Conservation (phyloP, 1,140 invertebrate species). For the Cydia splendana region DNA sequence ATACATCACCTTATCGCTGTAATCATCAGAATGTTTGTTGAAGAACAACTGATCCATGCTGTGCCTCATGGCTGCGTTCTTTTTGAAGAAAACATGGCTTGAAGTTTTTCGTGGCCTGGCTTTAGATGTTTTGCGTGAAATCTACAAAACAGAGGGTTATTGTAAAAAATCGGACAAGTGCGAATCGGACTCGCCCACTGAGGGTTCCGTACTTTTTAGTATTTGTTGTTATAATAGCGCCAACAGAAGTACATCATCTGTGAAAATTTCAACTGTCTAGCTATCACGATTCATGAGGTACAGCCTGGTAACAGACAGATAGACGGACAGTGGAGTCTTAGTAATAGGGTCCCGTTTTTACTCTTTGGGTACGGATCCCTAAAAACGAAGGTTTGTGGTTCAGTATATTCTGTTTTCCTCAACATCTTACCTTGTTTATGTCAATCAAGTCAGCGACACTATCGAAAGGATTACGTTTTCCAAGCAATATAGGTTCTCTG, state of each 20-base stretch:
- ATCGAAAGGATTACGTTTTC: constrained; percentile 58
- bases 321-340: too few relatives aligned
- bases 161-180: too few relatives aligned
- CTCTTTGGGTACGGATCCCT: too few relatives aligned
- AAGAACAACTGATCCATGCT: constrained; percentile 46
- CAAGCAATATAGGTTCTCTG: constrained; percentile 64
- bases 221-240: too few relatives aligned
- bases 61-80: constrained; percentile 36
- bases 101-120: constrained; percentile 32
- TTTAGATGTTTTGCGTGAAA: not conserved
- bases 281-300: too few relatives aligned
- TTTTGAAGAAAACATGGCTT: constrained; percentile 55
- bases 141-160: not conserved
- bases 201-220: too few relatives aligned
- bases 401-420: not conserved
- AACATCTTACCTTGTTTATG: not conserved
- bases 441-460: constrained; percentile 19
- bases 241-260: too few relatives aligned
- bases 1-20: constrained; percentile 47
- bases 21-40: constrained; percentile 51
- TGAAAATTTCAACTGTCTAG: too few relatives aligned
- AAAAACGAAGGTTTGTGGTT: too few relatives aligned
- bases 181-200: too few relatives aligned
- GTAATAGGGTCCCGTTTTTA: too few relatives aligned
- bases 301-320: too few relatives aligned